A percentile compares a stretch with the other conserved stretches of the same genome.
phyloP scores from a whole-genome alignment of 2,113 vertebrate genomes.

The Pollimyrus isidori region DNA sequence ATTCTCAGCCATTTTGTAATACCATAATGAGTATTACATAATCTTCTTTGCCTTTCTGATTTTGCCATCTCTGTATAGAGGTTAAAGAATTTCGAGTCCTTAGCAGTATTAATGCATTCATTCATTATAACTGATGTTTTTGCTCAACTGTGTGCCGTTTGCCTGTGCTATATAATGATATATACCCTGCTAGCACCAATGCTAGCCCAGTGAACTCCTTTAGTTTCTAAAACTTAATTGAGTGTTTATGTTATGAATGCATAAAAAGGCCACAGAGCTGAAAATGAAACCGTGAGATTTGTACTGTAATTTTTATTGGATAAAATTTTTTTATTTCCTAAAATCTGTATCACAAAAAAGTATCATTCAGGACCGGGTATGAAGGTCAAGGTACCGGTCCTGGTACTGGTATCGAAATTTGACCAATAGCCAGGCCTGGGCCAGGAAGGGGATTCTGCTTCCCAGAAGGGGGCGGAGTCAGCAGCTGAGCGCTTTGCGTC shows the following conservation, averaged over 20 bases:
- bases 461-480: neutral
- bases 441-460: neutral
- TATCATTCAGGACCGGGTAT: neutral
- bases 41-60: neutral
- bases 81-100: neutral
- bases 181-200: neutral
- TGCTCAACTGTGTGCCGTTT: neutral
- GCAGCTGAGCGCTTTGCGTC: neutral
- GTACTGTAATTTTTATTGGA: neutral
- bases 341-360: neutral
- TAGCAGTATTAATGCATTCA: neutral
- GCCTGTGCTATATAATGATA: no score
- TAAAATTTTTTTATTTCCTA: neutral
- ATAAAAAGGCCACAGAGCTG: neutral
- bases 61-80: neutral
- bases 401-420: neutral
- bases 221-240: neutral
- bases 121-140: neutral
- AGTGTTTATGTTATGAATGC: neutral
- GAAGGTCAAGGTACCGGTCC: neutral
- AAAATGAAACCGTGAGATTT: neutral
- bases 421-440: neutral
- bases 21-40: neutral
- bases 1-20: neutral
- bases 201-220: neutral